Base-by-base conservation (phyloP, 2,888 invertebrate species). In the Melieria picta region DNA sequence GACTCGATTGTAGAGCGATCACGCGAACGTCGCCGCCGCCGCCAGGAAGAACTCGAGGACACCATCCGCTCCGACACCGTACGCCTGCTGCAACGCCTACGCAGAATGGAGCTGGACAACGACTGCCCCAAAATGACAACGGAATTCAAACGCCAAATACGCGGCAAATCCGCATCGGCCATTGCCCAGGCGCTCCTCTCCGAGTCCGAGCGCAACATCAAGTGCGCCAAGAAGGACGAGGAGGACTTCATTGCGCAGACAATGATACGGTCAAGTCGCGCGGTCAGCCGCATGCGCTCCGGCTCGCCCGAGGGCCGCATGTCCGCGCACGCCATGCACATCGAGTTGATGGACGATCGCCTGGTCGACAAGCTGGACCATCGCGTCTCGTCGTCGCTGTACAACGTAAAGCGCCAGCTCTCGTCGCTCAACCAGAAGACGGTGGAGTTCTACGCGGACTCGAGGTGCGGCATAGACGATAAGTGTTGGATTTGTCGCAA, bases 101-200 rank as follows among this genome's bases (percentile, higher is more conserved):
- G 79, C 3, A 83, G 78, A 72, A 89, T 88, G 79, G 90, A 89
- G 88, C 87, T 83, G 88, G 89, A 81, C 62, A 81, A 79, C 84
- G 89, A 83, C 85, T 89, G 82, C 75, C 87, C 89, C 78, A 75
- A 78, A 69, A 84, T 87, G 80, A 83, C 88, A 11, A 83, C 87
- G 58, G 89, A 89, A 77, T 89, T 89, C 76, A 88, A 88, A 79
- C 84, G 86, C 75, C 82, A 84, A 64, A 86, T 93, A 62, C 89
- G 92, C 79, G 93, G 93, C 65, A 93, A 92, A 88, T 93, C 94
- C 4, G 93, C 93, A 6, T 91, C 89, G 81, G 91, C 91, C 61
- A 94, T 94, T 74, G 92, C 91, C 76, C 89, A 90, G 74, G 90
- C 91, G 11, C 86, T 93, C 57, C 84, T 93, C 58, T 88, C 90